Conservation (phyloP, 2,888 invertebrate genomes). For the Branchipolynoe longqiensis region DNA sequence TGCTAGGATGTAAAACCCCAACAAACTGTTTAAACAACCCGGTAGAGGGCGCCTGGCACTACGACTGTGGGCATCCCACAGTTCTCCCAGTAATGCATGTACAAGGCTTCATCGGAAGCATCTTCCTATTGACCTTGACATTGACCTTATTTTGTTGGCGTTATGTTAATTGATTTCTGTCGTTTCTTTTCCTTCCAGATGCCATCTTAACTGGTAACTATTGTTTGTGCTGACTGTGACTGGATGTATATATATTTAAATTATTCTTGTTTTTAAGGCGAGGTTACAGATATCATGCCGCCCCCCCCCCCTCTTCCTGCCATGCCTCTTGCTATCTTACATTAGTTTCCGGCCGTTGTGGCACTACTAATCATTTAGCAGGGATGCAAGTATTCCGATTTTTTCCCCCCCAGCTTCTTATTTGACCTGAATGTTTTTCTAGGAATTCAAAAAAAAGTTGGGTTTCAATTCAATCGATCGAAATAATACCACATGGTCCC, state of each 20-base stretch:
- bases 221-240: slow-evolving; percentile 42
- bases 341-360: not conserved
- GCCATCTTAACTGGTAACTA: slow-evolving; percentile 55
- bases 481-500: too few species aligned
- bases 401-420: too few species aligned
- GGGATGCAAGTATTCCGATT: too few species aligned
- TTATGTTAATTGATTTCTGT: slow-evolving; percentile 45
- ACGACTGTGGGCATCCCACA: not conserved
- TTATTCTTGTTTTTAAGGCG: not conserved
- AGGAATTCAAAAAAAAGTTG: too few species aligned
- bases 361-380: not conserved
- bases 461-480: too few species aligned
- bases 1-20: too few species aligned
- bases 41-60: too few species aligned
- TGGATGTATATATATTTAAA: slow-evolving; percentile 1
- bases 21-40: too few species aligned
- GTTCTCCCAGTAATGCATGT: too few species aligned
- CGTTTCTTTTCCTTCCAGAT: slow-evolving; percentile 48
- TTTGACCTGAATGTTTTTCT: too few species aligned
- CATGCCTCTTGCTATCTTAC: not conserved
- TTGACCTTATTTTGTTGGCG: not conserved
- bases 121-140: slow-evolving; percentile 19
- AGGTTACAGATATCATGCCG: not conserved
- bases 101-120: too few species aligned
- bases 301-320: too few species aligned